Base-by-base conservation (phyloP, 2,888 invertebrate genomes). In the Andrena dorsata region DNA sequence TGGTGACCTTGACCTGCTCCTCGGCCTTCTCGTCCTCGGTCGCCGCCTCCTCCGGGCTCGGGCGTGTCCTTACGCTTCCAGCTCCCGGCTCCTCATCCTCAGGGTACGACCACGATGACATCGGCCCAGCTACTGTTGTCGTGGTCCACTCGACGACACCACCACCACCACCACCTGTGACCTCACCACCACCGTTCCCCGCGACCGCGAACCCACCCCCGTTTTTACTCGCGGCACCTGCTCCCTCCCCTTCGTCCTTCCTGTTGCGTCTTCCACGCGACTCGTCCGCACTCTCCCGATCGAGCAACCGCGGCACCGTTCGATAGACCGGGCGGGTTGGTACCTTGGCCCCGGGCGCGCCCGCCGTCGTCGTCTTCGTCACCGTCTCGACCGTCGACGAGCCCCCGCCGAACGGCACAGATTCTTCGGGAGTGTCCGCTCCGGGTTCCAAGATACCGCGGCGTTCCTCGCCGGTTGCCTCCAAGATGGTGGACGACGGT, bases 61-160 rank as follows among this genome's bases (percentile, higher is more conserved):
- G 91, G 86, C 89, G 89, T 88, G 91, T 89, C 86, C 87, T 91
- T 89, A 87, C 83, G 82, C 88, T 90, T 90, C 90, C 92, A 86
- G 89, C 91, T 88, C 91, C 92, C 90, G 90, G 84, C 92, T 86
- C 91, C 88, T 90, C 87, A 73, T 89, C 92, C 85, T 89, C 89
- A 77, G 91, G 86, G 86, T 90, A 90, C 90, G 90, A 92, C 89
- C 90, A 89, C 89, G 92, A 88, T 90, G 92, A 92, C 92, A 92
- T 92, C 92, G 92, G 92, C 92, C 88, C 92, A 91, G 91, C 87
- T 86, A 89, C 91, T 90, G 91, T 89, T 82, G 88, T 89, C 86
- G 89, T 88, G 83, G 86, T 90, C 89, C 88, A 90, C 90, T 90
- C 88, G 87, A 90, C 90, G 88, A 90, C 89, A 87, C 86, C 86